Evolutionary conservation across 2,797 vertebrate genomes (phyloP).

Genomic region (Gouania willdenowi): DNA sequence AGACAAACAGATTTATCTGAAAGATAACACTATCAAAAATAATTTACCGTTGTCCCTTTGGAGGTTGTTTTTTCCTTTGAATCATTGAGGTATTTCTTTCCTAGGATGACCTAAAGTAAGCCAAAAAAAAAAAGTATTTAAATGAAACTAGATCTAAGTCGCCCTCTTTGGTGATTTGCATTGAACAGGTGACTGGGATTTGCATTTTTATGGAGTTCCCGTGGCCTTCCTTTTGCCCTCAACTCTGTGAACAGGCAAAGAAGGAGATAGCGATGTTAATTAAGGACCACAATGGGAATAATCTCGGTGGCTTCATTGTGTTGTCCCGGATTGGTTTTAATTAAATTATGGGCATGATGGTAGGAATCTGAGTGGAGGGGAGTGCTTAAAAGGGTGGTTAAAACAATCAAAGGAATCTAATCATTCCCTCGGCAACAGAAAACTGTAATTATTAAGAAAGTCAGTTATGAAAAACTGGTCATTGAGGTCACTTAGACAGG

Average conservation of each 20-base stretch:
- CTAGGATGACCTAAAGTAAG: too few relatives aligned
- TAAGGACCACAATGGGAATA: slow-evolving; percentile 61
- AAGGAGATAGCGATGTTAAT: slow-evolving; percentile 66
- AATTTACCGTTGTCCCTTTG: too few relatives aligned
- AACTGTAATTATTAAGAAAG: not conserved
- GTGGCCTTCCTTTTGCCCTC: slow-evolving; percentile 59
- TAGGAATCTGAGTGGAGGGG: slow-evolving; percentile 4
- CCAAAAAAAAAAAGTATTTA: slow-evolving; percentile 19
- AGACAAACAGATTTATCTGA: not conserved
- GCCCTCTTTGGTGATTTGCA: slow-evolving; percentile 48
- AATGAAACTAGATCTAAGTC: slow-evolving; percentile 35
- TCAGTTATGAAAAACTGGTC: too few relatives aligned
- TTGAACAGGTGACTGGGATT: slow-evolving; percentile 62
- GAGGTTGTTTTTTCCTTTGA: too few relatives aligned
- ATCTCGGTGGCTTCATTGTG: slow-evolving; percentile 54
- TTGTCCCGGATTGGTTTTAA: slow-evolving; percentile 55
- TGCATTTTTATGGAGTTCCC: slow-evolving; percentile 70
- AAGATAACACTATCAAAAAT: too few relatives aligned
- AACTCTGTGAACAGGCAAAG: slow-evolving; percentile 47
- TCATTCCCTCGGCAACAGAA: slow-evolving; percentile 16
- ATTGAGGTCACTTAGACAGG: too few relatives aligned
- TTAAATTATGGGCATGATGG: slow-evolving; percentile 56
- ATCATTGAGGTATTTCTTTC: slow-evolving; percentile 2
- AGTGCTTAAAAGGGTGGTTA: slow-evolving; percentile 15
- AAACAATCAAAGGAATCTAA: slow-evolving; percentile 7